A percentile compares a stretch with the other conserved stretches of the same genome.
phyloP scores from a whole-genome alignment of 2,797 vertebrate genomes.

The Karalla daura region DNA sequence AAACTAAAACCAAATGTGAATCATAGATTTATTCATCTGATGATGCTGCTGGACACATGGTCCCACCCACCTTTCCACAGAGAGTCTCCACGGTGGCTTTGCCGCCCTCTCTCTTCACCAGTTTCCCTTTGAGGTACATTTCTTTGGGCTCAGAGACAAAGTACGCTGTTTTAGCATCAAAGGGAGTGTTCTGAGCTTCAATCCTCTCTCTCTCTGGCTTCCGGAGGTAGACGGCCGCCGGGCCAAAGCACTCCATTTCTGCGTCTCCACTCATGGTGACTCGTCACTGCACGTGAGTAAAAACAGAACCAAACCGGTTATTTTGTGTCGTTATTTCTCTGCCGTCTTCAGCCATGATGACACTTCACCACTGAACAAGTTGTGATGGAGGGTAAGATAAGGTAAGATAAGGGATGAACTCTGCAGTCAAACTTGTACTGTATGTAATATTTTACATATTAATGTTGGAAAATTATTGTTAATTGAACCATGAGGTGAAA shows the following conservation, averaged over 20 bases:
- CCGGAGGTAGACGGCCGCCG: constrained; percentile 86
- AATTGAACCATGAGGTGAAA: too few species aligned
- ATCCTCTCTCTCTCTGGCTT: constrained; percentile 91
- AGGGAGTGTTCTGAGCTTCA: constrained; percentile 89
- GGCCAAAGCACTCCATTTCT: constrained; percentile 77
- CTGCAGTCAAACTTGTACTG: too few species aligned
- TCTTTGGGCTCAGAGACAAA: constrained; percentile 85
- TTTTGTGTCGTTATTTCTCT: not conserved
- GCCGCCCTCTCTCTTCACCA: constrained; percentile 84
- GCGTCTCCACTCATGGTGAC: constrained; percentile 84
- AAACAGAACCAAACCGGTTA: constrained; percentile 3
- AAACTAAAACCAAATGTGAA: not conserved
- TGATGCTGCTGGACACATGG: too few species aligned
- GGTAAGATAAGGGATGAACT: too few species aligned
- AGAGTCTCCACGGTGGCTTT: constrained; percentile 91
- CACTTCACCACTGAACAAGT: not conserved
- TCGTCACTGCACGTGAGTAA: constrained; percentile 45
- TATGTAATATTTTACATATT: too few species aligned
- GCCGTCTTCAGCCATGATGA: not conserved
- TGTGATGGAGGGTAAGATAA: too few species aligned
- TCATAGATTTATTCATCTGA: not conserved
- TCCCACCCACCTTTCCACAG: constrained; percentile 84
- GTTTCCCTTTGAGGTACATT: constrained; percentile 89
- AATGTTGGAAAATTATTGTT: too few species aligned
- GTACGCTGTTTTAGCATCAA: constrained; percentile 88